phyloP scores from a whole-genome alignment of 2,888 invertebrate genomes.

The Hermaeophaga mercurialis region DNA sequence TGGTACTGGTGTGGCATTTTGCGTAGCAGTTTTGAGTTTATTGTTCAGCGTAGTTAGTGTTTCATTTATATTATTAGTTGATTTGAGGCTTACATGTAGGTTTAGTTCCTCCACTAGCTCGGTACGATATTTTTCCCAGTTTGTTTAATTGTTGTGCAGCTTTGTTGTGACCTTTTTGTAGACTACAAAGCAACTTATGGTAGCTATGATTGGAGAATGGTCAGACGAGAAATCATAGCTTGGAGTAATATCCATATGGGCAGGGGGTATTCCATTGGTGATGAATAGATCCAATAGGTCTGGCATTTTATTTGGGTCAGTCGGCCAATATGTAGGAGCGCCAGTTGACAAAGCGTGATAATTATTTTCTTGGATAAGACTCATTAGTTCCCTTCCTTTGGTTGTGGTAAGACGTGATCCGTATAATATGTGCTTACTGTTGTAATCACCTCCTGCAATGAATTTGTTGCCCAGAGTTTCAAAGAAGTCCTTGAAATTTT shows the following conservation, averaged over 20 bases:
- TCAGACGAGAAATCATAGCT: neutral
- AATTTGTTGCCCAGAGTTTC: neutral
- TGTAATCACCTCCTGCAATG: neutral
- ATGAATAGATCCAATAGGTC: constrained; percentile 1
- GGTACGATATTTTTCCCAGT: constrained; percentile 1
- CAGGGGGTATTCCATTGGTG: neutral
- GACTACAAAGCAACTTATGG: neutral
- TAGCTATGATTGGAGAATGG: neutral
- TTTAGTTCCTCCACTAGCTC: too few relatives aligned
- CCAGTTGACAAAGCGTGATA: neutral
- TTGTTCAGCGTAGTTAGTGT: too few relatives aligned
- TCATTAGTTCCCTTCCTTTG: neutral
- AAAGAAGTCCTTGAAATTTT: neutral
- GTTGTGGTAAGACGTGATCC: neutral
- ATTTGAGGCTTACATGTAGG: too few relatives aligned
- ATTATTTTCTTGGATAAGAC: neutral
- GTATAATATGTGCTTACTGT: neutral
- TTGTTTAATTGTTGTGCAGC: neutral
- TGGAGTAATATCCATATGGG: neutral
- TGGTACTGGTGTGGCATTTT: too few relatives aligned
- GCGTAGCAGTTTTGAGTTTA: too few relatives aligned
- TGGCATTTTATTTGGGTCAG: too few relatives aligned
- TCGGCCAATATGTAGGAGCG: neutral
- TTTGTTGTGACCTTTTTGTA: neutral
- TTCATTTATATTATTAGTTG: too few relatives aligned